Base-by-base conservation (phyloP, 2,797 vertebrate species). In the Chelon auratus region DNA sequence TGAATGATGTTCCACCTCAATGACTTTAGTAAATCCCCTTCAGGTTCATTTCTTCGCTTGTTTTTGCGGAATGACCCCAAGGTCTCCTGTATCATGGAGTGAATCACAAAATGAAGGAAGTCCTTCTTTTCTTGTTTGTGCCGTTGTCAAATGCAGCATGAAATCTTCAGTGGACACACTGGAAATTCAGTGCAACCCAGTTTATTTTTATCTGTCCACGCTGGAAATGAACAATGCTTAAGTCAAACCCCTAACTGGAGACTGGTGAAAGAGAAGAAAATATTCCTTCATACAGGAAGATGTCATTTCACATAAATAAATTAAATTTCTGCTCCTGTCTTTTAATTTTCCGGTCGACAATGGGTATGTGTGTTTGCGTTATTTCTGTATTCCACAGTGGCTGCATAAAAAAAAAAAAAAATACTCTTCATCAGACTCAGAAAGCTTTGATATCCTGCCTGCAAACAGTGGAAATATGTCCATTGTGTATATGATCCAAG, bases 361-460 rank as follows among this genome's bases (percentile, higher is more conserved):
- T 65, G 51, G 59, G 56, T 58, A 57, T 77, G 36, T 70, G 57
- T 22, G 18, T 67, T 62, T 61, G 12, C 39, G 42, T 73, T 78
- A 82, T 82, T 87, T 84, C 60, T 67, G 75, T 78, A 82, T 78
- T 86, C 81, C 62, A 71, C 75, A n/a, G 76, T 65, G 76, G 40
- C 82, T 63, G 58, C 53, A 55, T 55, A 76, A 71, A 42, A 15
- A 42, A 42, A 42, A 42, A 51, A 63, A 82, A 71, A 66, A 62
- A 55, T 24, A 40, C 55, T 56, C 40, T 77, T 53, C 59, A 62
- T 60, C 60, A 12, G 33, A 51, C 66, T 59, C 20, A 77, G 45
- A 75, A 72, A 55, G 68, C 86, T 85, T 91, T 87, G 79, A 91
- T 88, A 71, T 85, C 18, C 67, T 78, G 50, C 22, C 63, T 74